Base-by-base conservation (phyloP, 2,113 vertebrate genomes). In the Tetraodon nigroviridis region DNA sequence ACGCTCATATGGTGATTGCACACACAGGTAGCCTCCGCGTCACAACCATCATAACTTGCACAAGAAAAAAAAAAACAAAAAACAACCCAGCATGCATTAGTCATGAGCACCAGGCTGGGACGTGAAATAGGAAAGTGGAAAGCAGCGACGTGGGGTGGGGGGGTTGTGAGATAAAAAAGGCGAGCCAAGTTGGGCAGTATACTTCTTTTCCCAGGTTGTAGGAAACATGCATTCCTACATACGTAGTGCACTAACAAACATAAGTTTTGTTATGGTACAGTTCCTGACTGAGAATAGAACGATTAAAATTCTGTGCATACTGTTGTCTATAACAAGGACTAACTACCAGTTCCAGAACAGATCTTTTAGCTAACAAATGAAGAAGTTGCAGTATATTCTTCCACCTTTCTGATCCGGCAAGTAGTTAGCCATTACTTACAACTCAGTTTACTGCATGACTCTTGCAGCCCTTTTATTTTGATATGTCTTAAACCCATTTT, bases 21-120 rank as follows among this genome's bases (percentile, higher is more conserved):
- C 40, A 42, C 40, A 48, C 55, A 53, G 5, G 41, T 15, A 53
- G 59, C 53, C 47, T 41, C 14, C 18, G n/a, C 32, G 12, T 10
- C 32, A 37, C 29, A 32, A 10, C 7, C 32, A 1, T 7, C 16
- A 18, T 27, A 27, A 27, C 24, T 6, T 27, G 24, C 24, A 18
- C n/a, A 4, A 3, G n/a, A 10, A 46, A 68, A 46, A 72, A 52
- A 41, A 7, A n/a, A 47, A 69, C 71, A 69, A 64, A 61, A 50
- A 51, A 65, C 32, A 53, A 64, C 61, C 61, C 58, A 75, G 66
- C 64, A 79, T 79, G 75, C 79, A 76, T 67, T 78, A 83, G 76
- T 73, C 46, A 81, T 84, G 61, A 67, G 60, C 45, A 56, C 20
- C 45, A 63, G 49, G 50, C 71, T 62, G 66, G 37, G 48, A 64